Evolutionary conservation across 2,113 vertebrate genomes (phyloP), one percentile per base, ranked within the genome.

Genomic region (Struthio camelus): DNA sequence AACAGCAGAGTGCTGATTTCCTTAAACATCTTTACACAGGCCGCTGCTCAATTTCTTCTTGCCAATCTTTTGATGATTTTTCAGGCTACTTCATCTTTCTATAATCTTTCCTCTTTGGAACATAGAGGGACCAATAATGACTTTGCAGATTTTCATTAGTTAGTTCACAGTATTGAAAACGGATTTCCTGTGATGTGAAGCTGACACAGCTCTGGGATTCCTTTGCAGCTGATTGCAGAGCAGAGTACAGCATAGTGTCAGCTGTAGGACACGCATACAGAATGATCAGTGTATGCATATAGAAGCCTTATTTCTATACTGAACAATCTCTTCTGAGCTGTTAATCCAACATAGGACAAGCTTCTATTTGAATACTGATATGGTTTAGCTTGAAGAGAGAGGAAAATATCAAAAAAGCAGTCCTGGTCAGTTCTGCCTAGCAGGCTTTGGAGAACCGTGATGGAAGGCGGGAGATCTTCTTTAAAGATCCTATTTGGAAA

Each of bases 341-440:
- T 27, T 78, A 7, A 32, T 93, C 38, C 13, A 38, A 71, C 38
- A 15, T 36, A 65, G 1, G 5, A 77, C 65, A 89, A 66, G 5
- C 5, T 50, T 27, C 8, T 18, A 36, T 11, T 40, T 40, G 44
- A 71, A 38, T 80, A 65, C 6, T 0, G 1, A 48, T 28, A 15
- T 6, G 2, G 50, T 0, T 0, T 42, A 61, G 4, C 25, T 42
- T 70, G 32, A 62, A 36, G 10, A 56, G 32, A 66, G 10, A 58
- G 1, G 32, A 48, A 89, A 87, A 66, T 62, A 14, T 8, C 0
- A 0, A 66, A 58, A 77, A 72, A 32, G 3, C 22, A 38, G 4
- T 28, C 77, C 25, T 80, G 24, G 12, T 5, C 24, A 22, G 3
- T 84, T 4, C 17, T 67, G 17, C 30, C 34, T 65, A 48, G 40